A percentile compares a stretch with the other conserved stretches of the same genome.
Evolutionary conservation across 2,797 vertebrate species (phyloP).

Genomic region (Mormyrus proboscirostris): DNA sequence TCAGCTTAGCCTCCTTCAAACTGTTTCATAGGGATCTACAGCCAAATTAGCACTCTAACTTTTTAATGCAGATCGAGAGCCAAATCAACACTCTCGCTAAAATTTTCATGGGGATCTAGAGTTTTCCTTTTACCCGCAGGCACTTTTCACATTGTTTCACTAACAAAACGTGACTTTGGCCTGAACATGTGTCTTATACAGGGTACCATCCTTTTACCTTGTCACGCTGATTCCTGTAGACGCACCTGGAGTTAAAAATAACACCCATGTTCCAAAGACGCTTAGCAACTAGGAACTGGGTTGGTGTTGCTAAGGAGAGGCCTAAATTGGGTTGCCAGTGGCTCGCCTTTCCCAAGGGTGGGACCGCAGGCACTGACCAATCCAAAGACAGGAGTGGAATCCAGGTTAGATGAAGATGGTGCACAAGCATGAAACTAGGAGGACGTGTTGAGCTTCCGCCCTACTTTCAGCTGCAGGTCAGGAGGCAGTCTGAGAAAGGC

Average conservation of each 20-base stretch:
- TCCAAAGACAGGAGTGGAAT: conserved; percentile 28
- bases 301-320: conserved; percentile 47
- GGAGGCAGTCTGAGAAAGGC: neutral
- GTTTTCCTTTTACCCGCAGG: neutral
- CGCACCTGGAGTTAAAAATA: conserved; percentile 71
- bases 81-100: neutral
- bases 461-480: neutral
- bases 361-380: conserved; percentile 14
- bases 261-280: conserved; percentile 47
- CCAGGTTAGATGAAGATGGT: conserved; percentile 25
- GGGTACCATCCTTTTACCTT: conserved; percentile 7
- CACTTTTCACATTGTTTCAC: neutral
- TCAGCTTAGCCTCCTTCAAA: neutral
- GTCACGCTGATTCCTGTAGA: conserved; percentile 29
- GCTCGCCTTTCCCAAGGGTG: conserved; percentile 32
- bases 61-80: neutral
- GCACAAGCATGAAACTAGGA: neutral
- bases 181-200: neutral
- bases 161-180: conserved; percentile 7
- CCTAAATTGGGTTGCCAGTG: conserved; percentile 26
- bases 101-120: neutral
- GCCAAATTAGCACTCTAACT: neutral
- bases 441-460: neutral
- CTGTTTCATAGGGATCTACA: neutral
- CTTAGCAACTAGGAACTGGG: conserved; percentile 57